Evolutionary conservation across 2,888 invertebrate genomes (phyloP).

Genomic region (Platerodrilus igneus): DNA sequence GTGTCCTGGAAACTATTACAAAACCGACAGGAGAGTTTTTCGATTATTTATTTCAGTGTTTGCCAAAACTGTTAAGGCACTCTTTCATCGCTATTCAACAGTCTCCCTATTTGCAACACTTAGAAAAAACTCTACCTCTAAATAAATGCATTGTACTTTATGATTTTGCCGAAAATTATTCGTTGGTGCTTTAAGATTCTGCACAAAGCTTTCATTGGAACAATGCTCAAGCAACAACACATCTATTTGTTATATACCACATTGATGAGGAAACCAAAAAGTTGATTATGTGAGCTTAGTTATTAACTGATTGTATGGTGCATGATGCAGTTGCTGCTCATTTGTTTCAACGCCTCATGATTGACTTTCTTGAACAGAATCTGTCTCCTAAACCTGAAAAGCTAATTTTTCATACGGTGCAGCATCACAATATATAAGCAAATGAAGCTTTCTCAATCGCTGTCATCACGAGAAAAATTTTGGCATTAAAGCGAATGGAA

Average conservation of each 20-base stretch:
- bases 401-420: too few relatives aligned
- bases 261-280: constrained; percentile 13
- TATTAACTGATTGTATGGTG: constrained; percentile 23
- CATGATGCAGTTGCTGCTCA: constrained; percentile 26
- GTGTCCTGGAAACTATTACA: constrained; percentile 1
- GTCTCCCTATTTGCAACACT: constrained; percentile 13
- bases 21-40: constrained; percentile 1
- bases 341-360: background rate
- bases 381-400: too few relatives aligned
- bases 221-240: constrained; percentile 24
- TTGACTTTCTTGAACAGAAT: too few relatives aligned
- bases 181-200: constrained; percentile 26
- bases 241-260: constrained; percentile 23
- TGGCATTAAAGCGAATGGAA: too few relatives aligned
- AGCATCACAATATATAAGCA: too few relatives aligned
- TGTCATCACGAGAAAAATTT: too few relatives aligned
- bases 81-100: constrained; percentile 26
- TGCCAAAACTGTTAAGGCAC: too few relatives aligned
- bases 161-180: constrained; percentile 31
- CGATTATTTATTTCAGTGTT: too few relatives aligned
- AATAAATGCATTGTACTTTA: constrained; percentile 19
- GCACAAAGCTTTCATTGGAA: constrained; percentile 26
- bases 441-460: too few relatives aligned
- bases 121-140: constrained; percentile 21
- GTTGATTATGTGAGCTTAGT: constrained; percentile 22